Evolutionary conservation across 2,888 invertebrate species (phyloP).

Genomic region (Volucella bombylans): DNA sequence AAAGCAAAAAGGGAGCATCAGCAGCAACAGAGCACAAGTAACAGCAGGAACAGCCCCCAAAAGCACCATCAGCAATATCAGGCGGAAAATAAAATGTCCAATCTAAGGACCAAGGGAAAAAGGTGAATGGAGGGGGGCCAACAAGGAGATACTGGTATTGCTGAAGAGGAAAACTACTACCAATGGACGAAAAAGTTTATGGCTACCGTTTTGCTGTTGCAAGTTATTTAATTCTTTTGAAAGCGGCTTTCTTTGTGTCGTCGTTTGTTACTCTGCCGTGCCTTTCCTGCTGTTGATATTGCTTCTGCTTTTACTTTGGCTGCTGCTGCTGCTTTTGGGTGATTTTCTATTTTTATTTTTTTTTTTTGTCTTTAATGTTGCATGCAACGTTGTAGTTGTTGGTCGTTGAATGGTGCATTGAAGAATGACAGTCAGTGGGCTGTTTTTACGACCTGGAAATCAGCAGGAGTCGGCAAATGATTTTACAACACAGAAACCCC

Average conservation of each 20-base stretch:
- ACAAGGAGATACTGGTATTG: slow-evolving; percentile 3
- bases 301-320: slow-evolving; percentile 20
- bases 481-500: slow-evolving; percentile 40
- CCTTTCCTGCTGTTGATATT: slow-evolving; percentile 53
- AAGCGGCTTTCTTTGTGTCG: slow-evolving; percentile 73
- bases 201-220: slow-evolving; percentile 74
- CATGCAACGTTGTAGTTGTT: slow-evolving; percentile 59
- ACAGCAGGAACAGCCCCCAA: slow-evolving; percentile 13
- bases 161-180: slow-evolving; percentile 44
- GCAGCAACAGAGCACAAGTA: slow-evolving; percentile 3
- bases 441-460: slow-evolving; percentile 72
- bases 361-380: slow-evolving; percentile 48
- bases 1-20: slow-evolving; percentile 27
- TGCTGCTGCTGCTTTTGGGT: neutral
- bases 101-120: slow-evolving; percentile 31
- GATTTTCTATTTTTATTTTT: slow-evolving; percentile 4
- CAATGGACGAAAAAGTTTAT: slow-evolving; percentile 68
- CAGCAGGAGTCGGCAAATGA: slow-evolving; percentile 68
- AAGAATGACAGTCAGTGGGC: slow-evolving; percentile 69
- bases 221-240: slow-evolving; percentile 73
- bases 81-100: slow-evolving; percentile 63
- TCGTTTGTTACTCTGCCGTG: slow-evolving; percentile 70
- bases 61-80: slow-evolving; percentile 37
- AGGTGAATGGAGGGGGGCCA: slow-evolving; percentile 5
- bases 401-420: slow-evolving; percentile 44